These are phyloP conservation scores for Montipora foliosa DNA, from an alignment of 64 coral and sea anemone species.

Conservation along the genomic window DNA sequence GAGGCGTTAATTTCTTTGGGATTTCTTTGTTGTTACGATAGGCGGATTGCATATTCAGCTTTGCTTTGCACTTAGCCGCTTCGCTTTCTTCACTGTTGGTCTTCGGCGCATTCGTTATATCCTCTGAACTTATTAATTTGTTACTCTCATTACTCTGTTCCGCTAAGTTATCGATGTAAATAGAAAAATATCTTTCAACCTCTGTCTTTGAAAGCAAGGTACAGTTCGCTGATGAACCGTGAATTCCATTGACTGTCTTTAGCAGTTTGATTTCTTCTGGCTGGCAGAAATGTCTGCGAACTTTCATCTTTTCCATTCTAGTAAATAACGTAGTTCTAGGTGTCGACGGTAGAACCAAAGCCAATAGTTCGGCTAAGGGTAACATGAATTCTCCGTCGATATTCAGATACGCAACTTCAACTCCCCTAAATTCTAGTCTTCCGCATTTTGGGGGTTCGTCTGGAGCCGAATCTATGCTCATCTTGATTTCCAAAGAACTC, in stretches of 20 bases:
- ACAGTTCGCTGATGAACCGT: conserved; percentile 94
- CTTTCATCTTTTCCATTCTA: conserved; percentile 95
- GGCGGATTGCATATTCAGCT: neutral
- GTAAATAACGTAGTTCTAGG: conserved; percentile 94
- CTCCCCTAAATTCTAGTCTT: conserved; percentile 82
- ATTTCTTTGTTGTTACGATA: conserved; percentile 7
- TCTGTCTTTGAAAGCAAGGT: conserved; percentile 90
- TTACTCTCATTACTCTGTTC: conserved; percentile 38
- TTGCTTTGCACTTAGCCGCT: conserved; percentile 15
- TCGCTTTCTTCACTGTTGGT: neutral
- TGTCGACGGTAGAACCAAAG: conserved; percentile 80
- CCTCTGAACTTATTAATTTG: conserved; percentile 46
- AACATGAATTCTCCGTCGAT: conserved; percentile 93
- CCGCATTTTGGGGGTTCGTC: conserved; percentile 55
- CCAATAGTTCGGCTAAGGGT: conserved; percentile 86
- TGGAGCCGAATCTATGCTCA: conserved; percentile 8
- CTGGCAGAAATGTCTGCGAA: conserved; percentile 94
- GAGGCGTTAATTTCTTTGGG: conserved; percentile 15
- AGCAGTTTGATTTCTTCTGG: conserved; percentile 94
- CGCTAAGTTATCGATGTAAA: conserved; percentile 74
- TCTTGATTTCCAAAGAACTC: conserved; percentile 6
- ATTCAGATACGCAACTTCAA: conserved; percentile 90
- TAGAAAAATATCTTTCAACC: conserved; percentile 86
- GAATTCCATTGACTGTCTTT: conserved; percentile 93
- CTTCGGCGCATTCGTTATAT: conserved; percentile 4